Conservation (phyloP, 2,113 vertebrate genomes). For the Rhea americana region DNA sequence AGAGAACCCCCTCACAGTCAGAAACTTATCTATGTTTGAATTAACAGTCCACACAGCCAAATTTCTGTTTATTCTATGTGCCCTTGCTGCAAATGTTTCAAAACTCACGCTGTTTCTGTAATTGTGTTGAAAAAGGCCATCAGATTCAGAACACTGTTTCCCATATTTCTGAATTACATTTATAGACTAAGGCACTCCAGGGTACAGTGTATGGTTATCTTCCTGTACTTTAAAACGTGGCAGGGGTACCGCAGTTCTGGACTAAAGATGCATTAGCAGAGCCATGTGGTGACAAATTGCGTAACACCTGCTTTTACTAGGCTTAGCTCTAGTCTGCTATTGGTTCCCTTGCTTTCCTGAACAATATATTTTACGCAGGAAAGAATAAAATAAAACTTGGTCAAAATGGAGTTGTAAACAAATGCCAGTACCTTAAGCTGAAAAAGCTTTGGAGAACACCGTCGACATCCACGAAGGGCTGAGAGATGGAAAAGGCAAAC, state of each 20-base stretch:
- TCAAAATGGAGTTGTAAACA: neutral
- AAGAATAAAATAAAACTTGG: neutral
- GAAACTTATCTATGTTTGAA: slow-evolving; percentile 45
- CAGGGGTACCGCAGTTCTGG: neutral
- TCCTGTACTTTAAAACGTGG: slow-evolving; percentile 49
- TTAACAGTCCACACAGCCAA: neutral
- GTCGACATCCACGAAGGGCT: neutral
- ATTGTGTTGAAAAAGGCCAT: slow-evolving; percentile 39
- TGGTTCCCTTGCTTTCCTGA: slow-evolving; percentile 35
- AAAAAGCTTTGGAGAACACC: neutral
- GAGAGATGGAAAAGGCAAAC: neutral
- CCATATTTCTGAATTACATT: slow-evolving; percentile 53
- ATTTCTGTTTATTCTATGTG: neutral
- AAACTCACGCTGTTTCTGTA: slow-evolving; percentile 18
- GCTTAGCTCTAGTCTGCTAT: slow-evolving; percentile 26
- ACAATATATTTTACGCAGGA: fast-evolving
- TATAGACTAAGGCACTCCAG: slow-evolving; percentile 24
- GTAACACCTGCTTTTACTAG: slow-evolving; percentile 35
- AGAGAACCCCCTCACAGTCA: slow-evolving; percentile 1
- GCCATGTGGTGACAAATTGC: slow-evolving; percentile 20
- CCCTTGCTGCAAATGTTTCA: slow-evolving; percentile 25
- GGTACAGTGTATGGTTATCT: neutral
- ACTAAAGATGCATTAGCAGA: slow-evolving; percentile 52
- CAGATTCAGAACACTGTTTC: neutral
- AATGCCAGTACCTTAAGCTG: neutral